Conservation (phyloP, 2,888 invertebrate genomes). For the Nemoura dubitans region DNA sequence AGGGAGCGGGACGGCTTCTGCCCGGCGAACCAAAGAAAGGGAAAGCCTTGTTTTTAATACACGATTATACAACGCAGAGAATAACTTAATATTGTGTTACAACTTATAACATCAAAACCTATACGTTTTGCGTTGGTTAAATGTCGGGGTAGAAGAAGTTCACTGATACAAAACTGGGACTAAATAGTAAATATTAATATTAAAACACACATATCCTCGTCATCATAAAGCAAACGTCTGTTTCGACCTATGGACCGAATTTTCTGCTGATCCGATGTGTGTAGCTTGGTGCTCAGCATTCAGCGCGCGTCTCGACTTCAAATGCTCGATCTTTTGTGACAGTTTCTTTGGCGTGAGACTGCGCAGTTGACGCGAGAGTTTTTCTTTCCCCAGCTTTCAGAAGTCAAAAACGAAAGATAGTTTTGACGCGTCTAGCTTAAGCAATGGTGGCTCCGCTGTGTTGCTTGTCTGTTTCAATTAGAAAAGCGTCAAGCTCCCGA, state of each 20-base stretch:
- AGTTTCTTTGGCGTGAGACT: too few species aligned
- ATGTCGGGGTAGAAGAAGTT: not conserved
- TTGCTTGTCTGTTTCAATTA: conserved; percentile 21
- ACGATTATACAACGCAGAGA: not conserved
- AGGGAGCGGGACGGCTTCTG: not conserved
- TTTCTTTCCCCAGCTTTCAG: not conserved
- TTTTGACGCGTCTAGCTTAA: not conserved
- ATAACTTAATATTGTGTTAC: not conserved
- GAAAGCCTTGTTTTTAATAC: conserved; percentile 14
- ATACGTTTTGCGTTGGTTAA: not conserved
- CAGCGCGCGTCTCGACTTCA: too few species aligned
- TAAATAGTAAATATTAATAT: not conserved
- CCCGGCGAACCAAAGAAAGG: not conserved
- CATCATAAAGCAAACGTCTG: too few species aligned
- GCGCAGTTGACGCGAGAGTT: not conserved
- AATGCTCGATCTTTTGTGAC: too few species aligned
- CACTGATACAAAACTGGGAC: not conserved
- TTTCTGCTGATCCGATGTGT: too few species aligned
- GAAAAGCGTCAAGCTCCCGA: not conserved
- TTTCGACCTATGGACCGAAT: too few species aligned
- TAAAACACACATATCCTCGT: too few species aligned
- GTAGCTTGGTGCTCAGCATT: too few species aligned
- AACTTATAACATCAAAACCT: not conserved
- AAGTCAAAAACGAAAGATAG: not conserved
- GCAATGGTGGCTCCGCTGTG: not conserved